Conservation (phyloP, 1,140 invertebrate genomes). For the Zaprionus kolodkinae region DNA sequence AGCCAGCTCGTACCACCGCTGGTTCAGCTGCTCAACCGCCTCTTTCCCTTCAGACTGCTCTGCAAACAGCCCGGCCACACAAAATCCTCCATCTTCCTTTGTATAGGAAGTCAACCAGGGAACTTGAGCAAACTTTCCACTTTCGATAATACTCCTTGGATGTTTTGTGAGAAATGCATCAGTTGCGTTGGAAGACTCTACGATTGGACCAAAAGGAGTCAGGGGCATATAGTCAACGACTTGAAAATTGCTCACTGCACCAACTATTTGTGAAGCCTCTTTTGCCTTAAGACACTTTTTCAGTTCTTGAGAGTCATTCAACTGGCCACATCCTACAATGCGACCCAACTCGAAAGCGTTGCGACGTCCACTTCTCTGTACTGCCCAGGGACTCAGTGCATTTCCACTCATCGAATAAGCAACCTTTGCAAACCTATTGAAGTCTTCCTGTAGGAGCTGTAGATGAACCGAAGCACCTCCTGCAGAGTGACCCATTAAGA, state of each 20-base stretch:
- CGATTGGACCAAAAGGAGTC: conserved; percentile 86
- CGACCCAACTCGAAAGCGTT: conserved; percentile 86
- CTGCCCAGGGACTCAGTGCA: conserved; percentile 74
- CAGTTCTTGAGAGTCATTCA: conserved; percentile 76
- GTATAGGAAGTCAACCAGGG: conserved; percentile 85
- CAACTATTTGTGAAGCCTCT: conserved; percentile 70
- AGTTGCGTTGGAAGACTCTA: conserved; percentile 73
- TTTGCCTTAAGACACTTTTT: conserved; percentile 86
- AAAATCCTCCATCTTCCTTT: conserved; percentile 85
- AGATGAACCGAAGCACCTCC: conserved; percentile 77
- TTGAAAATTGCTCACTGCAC: conserved; percentile 39
- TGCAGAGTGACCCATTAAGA: conserved; percentile 86
- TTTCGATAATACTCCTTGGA: conserved; percentile 84
- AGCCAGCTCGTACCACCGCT: conserved; percentile 43
- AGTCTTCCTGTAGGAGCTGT: conserved; percentile 86
- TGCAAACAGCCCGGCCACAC: conserved; percentile 76
- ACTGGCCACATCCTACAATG: conserved; percentile 85
- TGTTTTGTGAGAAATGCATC: conserved; percentile 81
- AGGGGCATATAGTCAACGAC: conserved; percentile 86
- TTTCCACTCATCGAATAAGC: conserved; percentile 61
- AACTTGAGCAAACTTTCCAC: conserved; percentile 84
- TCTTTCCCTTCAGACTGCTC: conserved; percentile 4
- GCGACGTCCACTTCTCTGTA: conserved; percentile 84
- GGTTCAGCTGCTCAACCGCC: conserved; percentile 15
- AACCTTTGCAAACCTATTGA: conserved; percentile 36